Evolutionary conservation across 2,888 invertebrate species (phyloP).

Genomic region (Lepidocyrtoides sp.): DNA sequence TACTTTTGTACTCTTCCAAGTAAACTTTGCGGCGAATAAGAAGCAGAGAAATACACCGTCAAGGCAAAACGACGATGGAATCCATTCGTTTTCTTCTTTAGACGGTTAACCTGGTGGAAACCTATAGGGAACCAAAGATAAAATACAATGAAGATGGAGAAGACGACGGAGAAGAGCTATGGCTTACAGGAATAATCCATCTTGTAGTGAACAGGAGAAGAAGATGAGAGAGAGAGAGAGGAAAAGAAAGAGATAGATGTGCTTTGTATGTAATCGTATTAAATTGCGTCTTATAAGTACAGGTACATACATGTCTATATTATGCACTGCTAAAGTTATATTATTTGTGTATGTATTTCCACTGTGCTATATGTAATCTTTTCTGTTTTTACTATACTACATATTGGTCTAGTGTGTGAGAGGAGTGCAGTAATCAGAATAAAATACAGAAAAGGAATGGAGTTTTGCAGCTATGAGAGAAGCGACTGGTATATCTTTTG

Average conservation of each 20-base stretch:
- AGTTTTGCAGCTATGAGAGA: background rate
- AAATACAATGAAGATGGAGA: conserved; percentile 78
- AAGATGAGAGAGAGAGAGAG: conserved; percentile 33
- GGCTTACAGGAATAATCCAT: conserved; percentile 77
- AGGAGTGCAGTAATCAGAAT: conserved; percentile 35
- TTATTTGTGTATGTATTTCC: background rate
- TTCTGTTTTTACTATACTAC: background rate
- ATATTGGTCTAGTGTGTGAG: background rate
- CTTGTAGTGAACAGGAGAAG: conserved; percentile 51
- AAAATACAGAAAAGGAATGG: conserved; percentile 42
- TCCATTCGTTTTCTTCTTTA: conserved; percentile 75
- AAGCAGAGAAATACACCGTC: conserved; percentile 27
- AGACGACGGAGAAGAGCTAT: conserved; percentile 76
- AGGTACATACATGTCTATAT: background rate
- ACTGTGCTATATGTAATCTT: conserved; percentile 6
- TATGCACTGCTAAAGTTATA: background rate
- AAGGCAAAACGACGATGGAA: conserved; percentile 47
- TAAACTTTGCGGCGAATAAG: background rate
- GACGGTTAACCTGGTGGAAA: conserved; percentile 77
- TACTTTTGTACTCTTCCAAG: conserved; percentile 20
- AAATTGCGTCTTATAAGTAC: conserved; percentile 20
- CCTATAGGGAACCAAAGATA: conserved; percentile 77
- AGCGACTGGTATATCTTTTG: conserved; percentile 47
- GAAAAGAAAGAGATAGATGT: conserved; percentile 67
- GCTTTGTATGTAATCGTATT: conserved; percentile 67